Evolutionary conservation across 2,888 invertebrate genomes (phyloP).

Genomic region (Melangyna quadrimaculata): DNA sequence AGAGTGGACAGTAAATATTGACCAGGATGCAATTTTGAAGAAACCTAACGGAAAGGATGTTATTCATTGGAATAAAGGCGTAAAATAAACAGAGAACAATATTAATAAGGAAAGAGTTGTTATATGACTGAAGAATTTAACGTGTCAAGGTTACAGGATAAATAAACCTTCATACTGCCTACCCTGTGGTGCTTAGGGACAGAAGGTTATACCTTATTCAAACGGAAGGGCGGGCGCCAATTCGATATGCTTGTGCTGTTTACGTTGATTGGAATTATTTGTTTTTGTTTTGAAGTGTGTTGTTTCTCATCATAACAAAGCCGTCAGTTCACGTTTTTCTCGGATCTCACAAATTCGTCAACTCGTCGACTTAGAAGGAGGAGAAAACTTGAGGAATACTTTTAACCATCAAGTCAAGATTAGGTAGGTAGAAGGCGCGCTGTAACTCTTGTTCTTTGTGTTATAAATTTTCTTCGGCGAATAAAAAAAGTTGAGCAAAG

Average conservation of each 20-base stretch:
- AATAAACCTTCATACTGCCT: too few species aligned
- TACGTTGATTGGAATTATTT: background rate
- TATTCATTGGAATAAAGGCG: background rate
- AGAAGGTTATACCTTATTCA: background rate
- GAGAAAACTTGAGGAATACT: background rate
- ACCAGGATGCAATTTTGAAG: conserved; percentile 42
- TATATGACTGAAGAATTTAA: background rate
- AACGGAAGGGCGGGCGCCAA: conserved; percentile 42
- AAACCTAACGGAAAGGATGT: conserved; percentile 6
- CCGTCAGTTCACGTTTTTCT: background rate
- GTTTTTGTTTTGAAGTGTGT: background rate
- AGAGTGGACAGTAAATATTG: conserved; percentile 35
- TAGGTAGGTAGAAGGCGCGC: too few species aligned
- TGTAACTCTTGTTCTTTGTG: too few species aligned
- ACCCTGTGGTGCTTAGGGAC: conserved; percentile 5
- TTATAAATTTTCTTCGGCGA: too few species aligned
- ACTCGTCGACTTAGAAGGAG: background rate
- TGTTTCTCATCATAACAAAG: too few species aligned
- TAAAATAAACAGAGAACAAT: conserved; percentile 10
- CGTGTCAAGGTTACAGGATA: conserved; percentile 45
- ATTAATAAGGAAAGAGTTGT: conserved; percentile 11
- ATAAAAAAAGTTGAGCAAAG: too few species aligned
- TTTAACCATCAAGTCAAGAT: background rate
- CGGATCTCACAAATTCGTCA: background rate
- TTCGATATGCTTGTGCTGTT: conserved; percentile 44